A percentile compares a stretch with the other conserved stretches of the same genome.
Evolutionary conservation across 2,113 vertebrate species (phyloP).

Genomic region (Castor canadensis): DNA sequence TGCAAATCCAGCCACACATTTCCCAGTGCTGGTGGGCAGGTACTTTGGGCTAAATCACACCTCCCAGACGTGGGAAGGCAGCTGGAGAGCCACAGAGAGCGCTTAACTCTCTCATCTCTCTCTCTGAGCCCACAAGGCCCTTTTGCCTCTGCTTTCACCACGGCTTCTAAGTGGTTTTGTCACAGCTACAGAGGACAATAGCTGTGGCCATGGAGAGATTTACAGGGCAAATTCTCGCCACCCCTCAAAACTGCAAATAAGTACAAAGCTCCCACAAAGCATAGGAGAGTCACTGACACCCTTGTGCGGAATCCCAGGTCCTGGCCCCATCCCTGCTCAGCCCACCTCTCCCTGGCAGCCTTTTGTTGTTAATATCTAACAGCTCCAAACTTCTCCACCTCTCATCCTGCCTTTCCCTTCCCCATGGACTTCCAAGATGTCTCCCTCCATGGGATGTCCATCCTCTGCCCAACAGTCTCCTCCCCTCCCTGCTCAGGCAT

Average conservation of each 20-base stretch:
- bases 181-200: background rate
- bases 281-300: background rate
- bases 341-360: background rate
- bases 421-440: background rate
- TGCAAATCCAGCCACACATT: background rate
- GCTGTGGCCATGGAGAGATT: background rate
- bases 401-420: background rate
- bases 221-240: background rate
- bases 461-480: background rate
- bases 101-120: background rate
- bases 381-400: too few species aligned
- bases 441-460: background rate
- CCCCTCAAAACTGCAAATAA: background rate
- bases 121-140: background rate
- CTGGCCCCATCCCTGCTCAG: background rate
- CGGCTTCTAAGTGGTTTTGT: background rate
- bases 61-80: background rate
- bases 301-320: background rate
- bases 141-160: background rate
- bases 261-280: background rate
- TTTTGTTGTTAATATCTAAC: conserved; percentile 8
- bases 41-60: background rate
- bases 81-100: background rate
- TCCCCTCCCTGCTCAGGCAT: background rate
- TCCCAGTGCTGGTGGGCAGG: background rate